Evolutionary conservation across 2,888 invertebrate genomes (phyloP), one percentile per base, ranked within the genome.

Genomic region (Blera fallax): DNA sequence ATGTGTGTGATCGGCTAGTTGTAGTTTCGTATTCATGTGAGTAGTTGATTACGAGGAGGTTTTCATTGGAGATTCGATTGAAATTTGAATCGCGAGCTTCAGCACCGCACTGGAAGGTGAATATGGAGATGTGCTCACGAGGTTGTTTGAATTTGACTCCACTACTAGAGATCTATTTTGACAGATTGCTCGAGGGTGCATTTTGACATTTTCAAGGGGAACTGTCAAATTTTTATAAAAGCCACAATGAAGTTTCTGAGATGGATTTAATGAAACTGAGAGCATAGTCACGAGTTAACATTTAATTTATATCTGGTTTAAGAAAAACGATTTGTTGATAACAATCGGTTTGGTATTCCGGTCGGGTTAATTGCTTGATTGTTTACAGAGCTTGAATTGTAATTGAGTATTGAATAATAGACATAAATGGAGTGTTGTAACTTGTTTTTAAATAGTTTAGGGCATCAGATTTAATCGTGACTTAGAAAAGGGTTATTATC

Each of bases 21-120:
- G 52, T 37, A 48, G 67, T 73, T 83, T 79, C 62, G 80, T 84
- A 84, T 84, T 74, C 83, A 84, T 84, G 67, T 74, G 80, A 84
- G 80, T 50, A 16, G 54, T 56, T 69, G 69, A 70, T 56, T 62
- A 70, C 64, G 77, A 40, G 14, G 40, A 77, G 70, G 56, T 78
- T 78, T 73, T 45, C 52, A 78, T 79, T 64, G 52, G 50, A 83
- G 83, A 45, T 83, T 72, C 73, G 58, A 74, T 80, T 80, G 56
- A 80, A 80, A 84, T 84, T 84, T 80, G 67, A 80, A 84, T 80
- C 64, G 80, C 84, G 69, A 72, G 62, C 70, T 50, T 64, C 48
- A 79, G 56, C 48, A 56, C 27, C 60, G 65, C n/a, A 65, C 8
- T 58, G 43, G 83, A 80, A 80, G 84, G 84, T 80, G 80, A 84